These are phyloP conservation scores for Drosophila lowei DNA, from an alignment of 1,140 invertebrate species.

Conservation along the genomic window DNA sequence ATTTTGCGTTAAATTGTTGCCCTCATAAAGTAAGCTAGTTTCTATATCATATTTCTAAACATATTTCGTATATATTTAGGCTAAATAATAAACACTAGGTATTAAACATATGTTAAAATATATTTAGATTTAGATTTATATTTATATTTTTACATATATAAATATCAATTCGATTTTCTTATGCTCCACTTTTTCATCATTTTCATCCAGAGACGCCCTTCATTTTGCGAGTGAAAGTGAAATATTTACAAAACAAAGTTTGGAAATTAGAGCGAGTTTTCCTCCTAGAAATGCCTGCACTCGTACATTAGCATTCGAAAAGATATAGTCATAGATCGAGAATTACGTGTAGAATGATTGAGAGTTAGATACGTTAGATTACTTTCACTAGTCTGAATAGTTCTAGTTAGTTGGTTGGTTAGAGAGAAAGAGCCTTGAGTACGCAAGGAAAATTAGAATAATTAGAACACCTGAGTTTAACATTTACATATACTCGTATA, in stretches of 20 bases:
- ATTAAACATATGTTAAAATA: slow-evolving; percentile 32
- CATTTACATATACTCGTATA: slow-evolving; percentile 38
- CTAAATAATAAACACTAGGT: slow-evolving; percentile 51
- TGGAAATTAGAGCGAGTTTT: slow-evolving; percentile 26
- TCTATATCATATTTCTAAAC: slow-evolving; percentile 47
- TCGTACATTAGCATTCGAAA: background rate
- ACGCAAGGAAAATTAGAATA: slow-evolving; percentile 55
- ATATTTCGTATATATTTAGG: slow-evolving; percentile 52
- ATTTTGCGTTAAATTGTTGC: slow-evolving; percentile 54
- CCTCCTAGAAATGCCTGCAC: slow-evolving; percentile 13
- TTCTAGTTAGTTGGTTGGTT: slow-evolving; percentile 23
- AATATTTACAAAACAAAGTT: slow-evolving; percentile 74
- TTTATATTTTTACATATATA: slow-evolving; percentile 19
- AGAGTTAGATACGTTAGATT: slow-evolving; percentile 24
- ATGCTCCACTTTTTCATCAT: slow-evolving; percentile 1
- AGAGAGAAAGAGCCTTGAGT: slow-evolving; percentile 43
- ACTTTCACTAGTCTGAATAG: no score
- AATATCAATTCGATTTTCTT: slow-evolving; percentile 46
- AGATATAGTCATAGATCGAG: slow-evolving; percentile 21
- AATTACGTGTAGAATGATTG: slow-evolving; percentile 38
- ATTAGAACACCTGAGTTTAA: slow-evolving; percentile 75
- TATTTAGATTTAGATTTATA: slow-evolving; percentile 7
- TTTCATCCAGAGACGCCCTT: slow-evolving; percentile 34
- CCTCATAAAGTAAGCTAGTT: slow-evolving; percentile 67
- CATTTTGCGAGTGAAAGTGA: slow-evolving; percentile 53